These are phyloP conservation scores for Mareca strepera DNA, from an alignment of 2,797 vertebrate species.

Conservation along the genomic window DNA sequence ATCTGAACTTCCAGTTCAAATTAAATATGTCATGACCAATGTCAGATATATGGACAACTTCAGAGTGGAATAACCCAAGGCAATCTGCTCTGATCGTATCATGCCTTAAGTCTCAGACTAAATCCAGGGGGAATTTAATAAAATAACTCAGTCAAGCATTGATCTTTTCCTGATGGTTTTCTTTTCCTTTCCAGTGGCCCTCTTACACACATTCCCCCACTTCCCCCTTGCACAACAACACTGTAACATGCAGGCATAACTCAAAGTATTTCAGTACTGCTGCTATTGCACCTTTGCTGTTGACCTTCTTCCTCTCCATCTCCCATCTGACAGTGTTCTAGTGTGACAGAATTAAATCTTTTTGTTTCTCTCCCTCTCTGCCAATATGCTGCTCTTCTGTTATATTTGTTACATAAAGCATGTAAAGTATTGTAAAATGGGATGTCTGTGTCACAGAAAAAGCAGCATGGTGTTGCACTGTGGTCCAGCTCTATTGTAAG, in stretches of 20 bases:
- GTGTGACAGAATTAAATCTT: neutral
- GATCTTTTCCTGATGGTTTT: constrained; percentile 69
- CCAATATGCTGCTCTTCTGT: neutral
- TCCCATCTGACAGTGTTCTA: neutral
- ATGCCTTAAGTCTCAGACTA: constrained; percentile 68
- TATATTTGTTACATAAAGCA: neutral
- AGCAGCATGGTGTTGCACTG: accelerated
- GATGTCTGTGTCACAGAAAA: neutral
- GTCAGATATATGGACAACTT: constrained; percentile 78
- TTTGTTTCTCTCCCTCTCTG: neutral
- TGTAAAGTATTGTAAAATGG: neutral
- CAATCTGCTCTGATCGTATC: constrained; percentile 77
- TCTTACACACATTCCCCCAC: constrained; percentile 8
- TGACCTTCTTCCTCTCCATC: constrained; percentile 19
- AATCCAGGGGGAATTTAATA: constrained; percentile 73
- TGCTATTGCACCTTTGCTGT: constrained; percentile 6
- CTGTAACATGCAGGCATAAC: constrained; percentile 19
- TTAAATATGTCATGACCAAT: constrained; percentile 78
- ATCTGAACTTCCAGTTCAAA: constrained; percentile 77
- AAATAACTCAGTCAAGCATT: constrained; percentile 76
- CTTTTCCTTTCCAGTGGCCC: constrained; percentile 49
- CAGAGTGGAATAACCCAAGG: constrained; percentile 77
- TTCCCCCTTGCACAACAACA: constrained; percentile 30
- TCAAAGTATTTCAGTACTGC: constrained; percentile 18
- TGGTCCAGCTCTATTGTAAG: neutral